A percentile compares a stretch with the other conserved stretches of the same genome.
Evolutionary conservation across 2,113 vertebrate genomes (phyloP).

Genomic region (Machaerirhynchus nigripectus): DNA sequence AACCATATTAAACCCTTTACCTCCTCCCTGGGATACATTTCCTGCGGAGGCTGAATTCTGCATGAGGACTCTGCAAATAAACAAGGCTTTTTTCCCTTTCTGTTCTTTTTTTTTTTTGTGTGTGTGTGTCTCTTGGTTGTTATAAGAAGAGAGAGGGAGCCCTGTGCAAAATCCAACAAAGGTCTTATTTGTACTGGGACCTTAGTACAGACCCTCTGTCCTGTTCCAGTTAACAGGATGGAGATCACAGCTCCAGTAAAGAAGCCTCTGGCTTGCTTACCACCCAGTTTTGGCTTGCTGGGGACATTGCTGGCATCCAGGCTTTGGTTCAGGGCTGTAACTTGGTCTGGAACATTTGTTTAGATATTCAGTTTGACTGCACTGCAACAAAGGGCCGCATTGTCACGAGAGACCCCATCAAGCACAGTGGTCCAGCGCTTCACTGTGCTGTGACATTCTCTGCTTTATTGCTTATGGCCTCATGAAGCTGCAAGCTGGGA

Average conservation of each 20-base stretch:
- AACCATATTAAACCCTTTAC: not conserved
- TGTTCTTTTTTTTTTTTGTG: not conserved
- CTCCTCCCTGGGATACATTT: conserved; percentile 38
- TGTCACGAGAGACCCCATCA: conserved; percentile 22
- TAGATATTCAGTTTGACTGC: conserved; percentile 61
- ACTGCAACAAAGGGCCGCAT: conserved; percentile 54
- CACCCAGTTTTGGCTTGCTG: conserved; percentile 49
- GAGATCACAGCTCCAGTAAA: conserved; percentile 53
- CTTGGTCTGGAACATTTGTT: conserved; percentile 61
- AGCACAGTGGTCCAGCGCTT: conserved; percentile 24
- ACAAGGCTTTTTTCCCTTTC: conserved; percentile 36
- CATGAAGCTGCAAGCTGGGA: not conserved
- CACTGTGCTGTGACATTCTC: conserved; percentile 12
- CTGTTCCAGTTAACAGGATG: conserved; percentile 62
- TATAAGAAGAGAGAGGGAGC: conserved; percentile 41
- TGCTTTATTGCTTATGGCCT: conserved; percentile 10
- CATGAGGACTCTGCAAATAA: conserved; percentile 51
- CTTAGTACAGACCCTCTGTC: conserved; percentile 50
- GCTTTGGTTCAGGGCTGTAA: conserved; percentile 47
- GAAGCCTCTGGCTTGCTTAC: conserved; percentile 56
- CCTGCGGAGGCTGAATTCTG: conserved; percentile 47
- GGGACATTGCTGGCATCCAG: conserved; percentile 49
- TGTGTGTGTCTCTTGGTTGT: conserved; percentile 8
- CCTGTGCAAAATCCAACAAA: conserved; percentile 55
- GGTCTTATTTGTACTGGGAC: conserved; percentile 51